A percentile compares a stretch with the other conserved stretches of the same genome.
Conservation (phyloP, 2,113 vertebrate species). For the Heterochromis multidens region DNA sequence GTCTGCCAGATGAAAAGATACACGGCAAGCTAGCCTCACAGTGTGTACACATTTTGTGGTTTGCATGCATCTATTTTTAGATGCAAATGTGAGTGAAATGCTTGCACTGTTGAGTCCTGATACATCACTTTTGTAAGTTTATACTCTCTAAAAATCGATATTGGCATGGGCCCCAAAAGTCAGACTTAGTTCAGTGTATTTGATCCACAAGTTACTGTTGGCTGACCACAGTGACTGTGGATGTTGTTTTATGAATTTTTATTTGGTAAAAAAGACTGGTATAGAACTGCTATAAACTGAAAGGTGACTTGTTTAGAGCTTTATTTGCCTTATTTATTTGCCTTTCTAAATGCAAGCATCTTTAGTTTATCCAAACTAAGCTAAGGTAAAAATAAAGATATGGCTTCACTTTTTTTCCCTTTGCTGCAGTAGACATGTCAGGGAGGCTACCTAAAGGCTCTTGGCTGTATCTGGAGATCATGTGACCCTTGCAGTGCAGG, state of each 20-base stretch:
- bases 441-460: background rate
- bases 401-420: background rate
- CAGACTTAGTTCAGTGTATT: background rate
- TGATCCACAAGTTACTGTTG: background rate
- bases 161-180: background rate
- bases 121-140: no score
- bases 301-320: background rate
- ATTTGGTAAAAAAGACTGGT: background rate
- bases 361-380: background rate
- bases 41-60: no score
- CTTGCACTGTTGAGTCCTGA: no score
- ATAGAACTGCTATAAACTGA: background rate
- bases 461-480: background rate
- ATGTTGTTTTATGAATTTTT: background rate
- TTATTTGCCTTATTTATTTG: background rate
- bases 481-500: background rate
- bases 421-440: background rate
- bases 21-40: no score
- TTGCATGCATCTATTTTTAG: no score
- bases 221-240: background rate
- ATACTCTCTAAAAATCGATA: no score
- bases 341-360: background rate
- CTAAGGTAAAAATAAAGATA: background rate
- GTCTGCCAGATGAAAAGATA: no score
- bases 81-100: no score